Conservation (phyloP, 2,113 vertebrate genomes). For the Corydoras maculifer region DNA sequence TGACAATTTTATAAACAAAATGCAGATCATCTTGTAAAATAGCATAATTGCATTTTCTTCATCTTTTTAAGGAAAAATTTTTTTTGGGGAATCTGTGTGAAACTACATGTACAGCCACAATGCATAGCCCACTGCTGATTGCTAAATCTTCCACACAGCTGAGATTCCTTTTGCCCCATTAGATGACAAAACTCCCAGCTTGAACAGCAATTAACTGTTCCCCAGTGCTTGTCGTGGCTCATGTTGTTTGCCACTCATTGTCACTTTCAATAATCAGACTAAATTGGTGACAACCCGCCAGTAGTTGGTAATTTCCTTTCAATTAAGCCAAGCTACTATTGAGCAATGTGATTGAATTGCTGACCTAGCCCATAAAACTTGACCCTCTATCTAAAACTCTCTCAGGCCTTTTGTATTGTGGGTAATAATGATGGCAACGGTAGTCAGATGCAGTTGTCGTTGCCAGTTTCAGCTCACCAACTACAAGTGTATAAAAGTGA, state of each 20-base stretch:
- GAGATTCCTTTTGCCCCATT: conserved; percentile 41
- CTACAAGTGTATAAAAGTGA: too few species aligned
- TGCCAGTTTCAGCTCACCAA: too few species aligned
- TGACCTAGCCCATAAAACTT: conserved; percentile 35
- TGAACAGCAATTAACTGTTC: conserved; percentile 51
- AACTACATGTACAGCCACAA: background rate
- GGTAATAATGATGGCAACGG: background rate
- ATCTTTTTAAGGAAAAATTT: too few species aligned
- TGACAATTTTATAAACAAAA: too few species aligned
- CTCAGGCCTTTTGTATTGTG: conserved; percentile 27
- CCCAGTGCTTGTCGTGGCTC: conserved; percentile 41
- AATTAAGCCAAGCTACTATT: conserved; percentile 56
- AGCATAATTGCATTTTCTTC: too few species aligned
- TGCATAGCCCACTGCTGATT: conserved; percentile 30
- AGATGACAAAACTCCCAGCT: conserved; percentile 33
- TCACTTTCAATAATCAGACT: conserved; percentile 54
- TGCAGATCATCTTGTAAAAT: too few species aligned
- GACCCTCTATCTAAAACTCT: conserved; percentile 26
- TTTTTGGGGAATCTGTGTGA: too few species aligned
- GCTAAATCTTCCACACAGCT: conserved; percentile 41
- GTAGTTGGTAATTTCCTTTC: conserved; percentile 56
- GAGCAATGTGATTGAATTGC: conserved; percentile 49
- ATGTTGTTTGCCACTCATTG: conserved; percentile 53
- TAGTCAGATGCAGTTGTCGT: background rate
- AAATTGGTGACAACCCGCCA: conserved; percentile 39